phyloP scores from a whole-genome alignment of 1,140 invertebrate species.

The Drosophila ambigua region DNA sequence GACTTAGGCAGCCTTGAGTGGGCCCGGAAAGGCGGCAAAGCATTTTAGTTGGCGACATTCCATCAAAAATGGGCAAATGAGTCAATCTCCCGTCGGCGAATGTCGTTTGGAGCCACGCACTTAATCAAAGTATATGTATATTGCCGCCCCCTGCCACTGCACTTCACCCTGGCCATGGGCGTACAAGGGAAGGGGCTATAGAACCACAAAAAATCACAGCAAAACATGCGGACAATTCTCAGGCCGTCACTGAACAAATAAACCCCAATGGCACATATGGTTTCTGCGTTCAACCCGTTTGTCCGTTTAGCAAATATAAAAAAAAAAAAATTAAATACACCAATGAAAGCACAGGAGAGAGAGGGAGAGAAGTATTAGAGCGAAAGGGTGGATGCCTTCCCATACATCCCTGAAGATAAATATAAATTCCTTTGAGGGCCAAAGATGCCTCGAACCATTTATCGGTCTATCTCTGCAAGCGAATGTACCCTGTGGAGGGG shows the following conservation, averaged over 20 bases:
- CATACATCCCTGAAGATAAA: too few species aligned
- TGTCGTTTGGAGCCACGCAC: constrained; percentile 45
- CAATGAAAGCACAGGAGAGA: constrained; percentile 31
- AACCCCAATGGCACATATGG: constrained; percentile 23
- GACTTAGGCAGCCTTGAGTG: constrained; percentile 19
- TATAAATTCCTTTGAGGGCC: too few species aligned
- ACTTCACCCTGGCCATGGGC: too few species aligned
- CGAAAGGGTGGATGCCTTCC: too few species aligned
- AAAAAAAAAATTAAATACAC: constrained; percentile 47
- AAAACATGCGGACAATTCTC: constrained; percentile 12
- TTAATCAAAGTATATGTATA: constrained; percentile 67
- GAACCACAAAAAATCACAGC: constrained; percentile 3
- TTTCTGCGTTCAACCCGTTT: not conserved
- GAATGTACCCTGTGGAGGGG: too few species aligned
- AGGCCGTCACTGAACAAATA: constrained; percentile 54
- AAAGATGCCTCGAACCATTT: too few species aligned
- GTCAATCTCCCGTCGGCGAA: constrained; percentile 54
- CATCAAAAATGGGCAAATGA: constrained; percentile 75
- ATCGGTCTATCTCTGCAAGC: too few species aligned
- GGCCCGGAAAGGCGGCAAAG: constrained; percentile 26
- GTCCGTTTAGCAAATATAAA: constrained; percentile 40
- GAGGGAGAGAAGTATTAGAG: too few species aligned
- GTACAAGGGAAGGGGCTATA: too few species aligned
- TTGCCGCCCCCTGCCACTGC: not conserved
- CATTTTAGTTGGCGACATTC: constrained; percentile 74